These are phyloP conservation scores for Drosophila setifemur DNA, from an alignment of 1,140 invertebrate genomes.

Conservation along the genomic window DNA sequence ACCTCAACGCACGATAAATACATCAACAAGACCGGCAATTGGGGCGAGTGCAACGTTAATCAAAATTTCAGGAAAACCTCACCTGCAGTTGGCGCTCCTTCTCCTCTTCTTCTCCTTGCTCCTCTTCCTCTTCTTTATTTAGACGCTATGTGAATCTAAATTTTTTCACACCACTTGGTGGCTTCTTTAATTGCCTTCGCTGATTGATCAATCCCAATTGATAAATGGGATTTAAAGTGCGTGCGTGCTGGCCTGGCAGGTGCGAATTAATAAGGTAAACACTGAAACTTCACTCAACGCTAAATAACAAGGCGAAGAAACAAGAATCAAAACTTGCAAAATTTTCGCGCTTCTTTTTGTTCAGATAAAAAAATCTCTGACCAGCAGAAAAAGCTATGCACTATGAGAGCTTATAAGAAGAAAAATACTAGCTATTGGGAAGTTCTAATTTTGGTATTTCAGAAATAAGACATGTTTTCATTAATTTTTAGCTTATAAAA, in stretches of 20 bases:
- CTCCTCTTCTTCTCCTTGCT: background rate
- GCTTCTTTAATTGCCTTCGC: constrained; percentile 16
- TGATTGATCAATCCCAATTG: constrained; percentile 46
- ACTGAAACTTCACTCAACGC: no score
- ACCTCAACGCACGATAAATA: constrained; percentile 51
- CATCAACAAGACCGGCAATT: constrained; percentile 42
- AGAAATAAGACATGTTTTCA: no score
- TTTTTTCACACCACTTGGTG: constrained; percentile 12
- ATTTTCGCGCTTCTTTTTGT: background rate
- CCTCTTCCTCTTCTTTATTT: background rate
- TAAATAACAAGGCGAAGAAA: background rate
- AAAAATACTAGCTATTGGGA: no score
- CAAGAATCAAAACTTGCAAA: background rate
- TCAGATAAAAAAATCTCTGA: no score
- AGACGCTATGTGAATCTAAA: constrained; percentile 36
- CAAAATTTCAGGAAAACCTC: constrained; percentile 46
- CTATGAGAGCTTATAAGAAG: no score
- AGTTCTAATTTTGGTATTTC: no score
- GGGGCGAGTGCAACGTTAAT: constrained; percentile 61
- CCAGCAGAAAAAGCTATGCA: no score
- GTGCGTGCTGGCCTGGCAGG: constrained; percentile 2
- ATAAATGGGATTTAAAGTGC: constrained; percentile 36
- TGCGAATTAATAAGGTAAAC: constrained; percentile 3
- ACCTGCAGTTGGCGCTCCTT: constrained; percentile 25
- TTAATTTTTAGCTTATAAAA: no score